Percentiles rank a stretch among this genome's conserved stretches.
Conservation (phyloP, 2,113 vertebrate genomes). For the Leiothrix lutea region DNA sequence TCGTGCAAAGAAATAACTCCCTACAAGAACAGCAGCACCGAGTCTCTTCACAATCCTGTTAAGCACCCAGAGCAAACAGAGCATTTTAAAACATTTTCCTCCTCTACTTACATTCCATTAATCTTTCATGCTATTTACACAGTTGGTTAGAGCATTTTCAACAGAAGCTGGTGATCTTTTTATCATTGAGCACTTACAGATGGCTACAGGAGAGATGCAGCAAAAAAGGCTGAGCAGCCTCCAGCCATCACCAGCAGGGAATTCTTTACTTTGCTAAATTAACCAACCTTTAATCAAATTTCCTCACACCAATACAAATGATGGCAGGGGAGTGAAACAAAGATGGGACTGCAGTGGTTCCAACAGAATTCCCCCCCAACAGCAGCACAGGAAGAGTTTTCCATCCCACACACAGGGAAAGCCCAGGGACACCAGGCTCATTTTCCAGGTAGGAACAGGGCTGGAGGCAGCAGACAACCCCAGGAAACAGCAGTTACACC, state of each 20-base stretch:
- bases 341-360: neutral
- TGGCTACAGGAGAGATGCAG: neutral
- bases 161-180: neutral
- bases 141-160: neutral
- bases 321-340: neutral
- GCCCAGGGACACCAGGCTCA: fast-evolving
- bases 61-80: slow-evolving; percentile 6
- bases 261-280: neutral
- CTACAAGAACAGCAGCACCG: neutral
- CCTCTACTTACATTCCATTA: slow-evolving; percentile 9
- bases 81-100: neutral
- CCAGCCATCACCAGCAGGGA: neutral
- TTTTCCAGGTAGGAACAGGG: neutral
- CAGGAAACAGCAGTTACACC: neutral
- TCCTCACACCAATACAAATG: neutral
- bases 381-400: neutral
- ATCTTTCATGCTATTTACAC: slow-evolving; percentile 27
- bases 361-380: neutral
- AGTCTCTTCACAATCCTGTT: neutral
- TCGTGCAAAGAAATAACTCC: neutral
- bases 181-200: neutral
- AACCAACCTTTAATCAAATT: neutral
- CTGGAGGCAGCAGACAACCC: neutral
- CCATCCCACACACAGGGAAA: fast-evolving
- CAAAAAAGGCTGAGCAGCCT: neutral